Evolutionary conservation across 2,888 invertebrate species (phyloP).

Genomic region (Synergus laeviventris): DNA sequence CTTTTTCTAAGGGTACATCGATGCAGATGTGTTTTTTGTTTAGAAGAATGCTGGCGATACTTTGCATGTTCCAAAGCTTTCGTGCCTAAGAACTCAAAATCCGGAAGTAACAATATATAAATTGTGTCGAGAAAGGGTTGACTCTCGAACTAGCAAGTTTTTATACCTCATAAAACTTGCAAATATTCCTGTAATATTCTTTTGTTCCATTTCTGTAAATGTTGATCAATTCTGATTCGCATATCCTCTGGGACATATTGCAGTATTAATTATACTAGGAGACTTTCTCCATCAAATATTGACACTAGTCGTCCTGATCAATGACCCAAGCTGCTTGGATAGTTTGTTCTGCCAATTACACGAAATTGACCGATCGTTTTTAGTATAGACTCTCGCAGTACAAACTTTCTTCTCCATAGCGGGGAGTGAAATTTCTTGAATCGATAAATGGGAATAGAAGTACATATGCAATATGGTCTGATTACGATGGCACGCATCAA

Average conservation of each 20-base stretch:
- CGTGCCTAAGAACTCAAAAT: background rate
- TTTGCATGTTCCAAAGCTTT: background rate
- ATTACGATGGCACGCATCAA: constrained; percentile 3
- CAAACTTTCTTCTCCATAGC: background rate
- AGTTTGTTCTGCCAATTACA: background rate
- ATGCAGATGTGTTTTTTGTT: constrained; percentile 22
- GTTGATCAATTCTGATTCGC: background rate
- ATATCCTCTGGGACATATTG: background rate
- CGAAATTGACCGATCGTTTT: background rate
- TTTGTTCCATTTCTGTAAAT: background rate
- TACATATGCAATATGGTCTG: constrained; percentile 14
- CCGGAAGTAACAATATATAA: background rate
- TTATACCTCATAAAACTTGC: background rate
- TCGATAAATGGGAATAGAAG: constrained; percentile 13
- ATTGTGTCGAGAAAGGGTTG: background rate
- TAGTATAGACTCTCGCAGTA: background rate
- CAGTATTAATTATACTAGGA: background rate
- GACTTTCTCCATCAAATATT: background rate
- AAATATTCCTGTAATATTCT: background rate
- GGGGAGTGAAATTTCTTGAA: background rate
- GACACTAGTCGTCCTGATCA: background rate
- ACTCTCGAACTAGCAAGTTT: background rate
- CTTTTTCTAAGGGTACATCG: constrained; percentile 11
- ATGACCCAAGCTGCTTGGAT: background rate
- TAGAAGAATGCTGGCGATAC: background rate